phyloP scores from a whole-genome alignment of 1,140 invertebrate species.

The Pinna nobilis region DNA sequence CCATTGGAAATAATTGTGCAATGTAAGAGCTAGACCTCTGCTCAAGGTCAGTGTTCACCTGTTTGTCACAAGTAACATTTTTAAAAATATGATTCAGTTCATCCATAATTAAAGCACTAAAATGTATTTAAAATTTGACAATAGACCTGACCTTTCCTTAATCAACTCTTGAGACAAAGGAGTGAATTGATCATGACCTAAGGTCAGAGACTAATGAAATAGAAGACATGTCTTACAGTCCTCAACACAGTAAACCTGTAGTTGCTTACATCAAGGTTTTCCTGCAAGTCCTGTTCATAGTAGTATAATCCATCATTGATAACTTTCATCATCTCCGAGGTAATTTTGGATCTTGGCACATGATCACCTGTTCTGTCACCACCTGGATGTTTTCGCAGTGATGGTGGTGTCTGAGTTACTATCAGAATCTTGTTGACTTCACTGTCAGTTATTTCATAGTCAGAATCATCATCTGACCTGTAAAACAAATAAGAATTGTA shows the following conservation, averaged over 20 bases:
- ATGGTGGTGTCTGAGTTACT: conserved; percentile 87
- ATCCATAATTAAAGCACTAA: too few species aligned
- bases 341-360: conserved; percentile 79
- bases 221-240: not conserved
- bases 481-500: conserved; percentile 7
- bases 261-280: conserved; percentile 26
- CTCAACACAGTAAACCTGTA: not conserved
- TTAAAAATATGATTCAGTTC: too few species aligned
- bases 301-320: conserved; percentile 97
- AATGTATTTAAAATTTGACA: too few species aligned
- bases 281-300: conserved; percentile 83
- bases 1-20: too few species aligned
- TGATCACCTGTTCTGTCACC: conserved; percentile 70
- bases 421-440: conserved; percentile 97
- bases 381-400: conserved; percentile 71
- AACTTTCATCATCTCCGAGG: conserved; percentile 92
- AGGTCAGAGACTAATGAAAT: not conserved
- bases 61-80: too few species aligned
- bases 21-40: too few species aligned
- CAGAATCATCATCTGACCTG: conserved; percentile 84
- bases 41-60: too few species aligned
- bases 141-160: too few species aligned
- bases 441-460: conserved; percentile 84
- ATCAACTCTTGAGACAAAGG: too few species aligned
- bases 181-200: not conserved